Percentiles rank a stretch among this genome's conserved stretches.
phyloP scores from a whole-genome alignment of 53 echinoderm and acorn worm species.

The Apostichopus leukothele region DNA sequence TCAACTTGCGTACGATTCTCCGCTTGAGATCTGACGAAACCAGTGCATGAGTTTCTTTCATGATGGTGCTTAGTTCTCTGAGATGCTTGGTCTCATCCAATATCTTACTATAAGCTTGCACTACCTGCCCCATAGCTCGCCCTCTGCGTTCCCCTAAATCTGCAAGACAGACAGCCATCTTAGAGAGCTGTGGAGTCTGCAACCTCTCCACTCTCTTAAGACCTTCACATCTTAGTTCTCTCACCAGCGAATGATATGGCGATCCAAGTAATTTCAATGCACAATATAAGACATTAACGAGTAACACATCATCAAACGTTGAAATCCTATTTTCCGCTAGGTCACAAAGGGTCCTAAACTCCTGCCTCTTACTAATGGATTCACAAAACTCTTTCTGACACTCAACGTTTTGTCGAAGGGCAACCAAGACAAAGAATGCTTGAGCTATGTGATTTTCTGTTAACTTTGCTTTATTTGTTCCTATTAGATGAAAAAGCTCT shows the following conservation, averaged over 20 bases:
- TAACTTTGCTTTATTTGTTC: slow-evolving; percentile 55
- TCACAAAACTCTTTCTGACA: slow-evolving; percentile 14
- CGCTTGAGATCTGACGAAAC: slow-evolving; percentile 43
- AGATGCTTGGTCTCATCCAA: slow-evolving; percentile 63
- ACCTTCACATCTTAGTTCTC: slow-evolving; percentile 64
- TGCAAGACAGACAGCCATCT: slow-evolving; percentile 68
- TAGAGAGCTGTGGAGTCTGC: slow-evolving; percentile 69
- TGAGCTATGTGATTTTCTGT: slow-evolving; percentile 53
- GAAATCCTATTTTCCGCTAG: slow-evolving; percentile 72
- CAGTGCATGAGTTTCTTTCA: slow-evolving; percentile 61
- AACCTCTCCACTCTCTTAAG: slow-evolving; percentile 57
- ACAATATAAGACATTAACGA: slow-evolving; percentile 72
- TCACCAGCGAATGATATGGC: slow-evolving; percentile 60
- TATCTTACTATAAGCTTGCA: slow-evolving; percentile 54
- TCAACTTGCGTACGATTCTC: slow-evolving; percentile 53
- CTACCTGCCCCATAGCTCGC: slow-evolving; percentile 56
- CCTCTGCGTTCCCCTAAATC: slow-evolving; percentile 61
- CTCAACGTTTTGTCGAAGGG: slow-evolving; percentile 46
- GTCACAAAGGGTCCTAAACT: slow-evolving; percentile 74
- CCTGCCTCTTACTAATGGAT: slow-evolving; percentile 16
- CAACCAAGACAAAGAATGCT: slow-evolving; percentile 38
- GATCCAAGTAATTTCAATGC: slow-evolving; percentile 57
- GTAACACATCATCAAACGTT: slow-evolving; percentile 53
- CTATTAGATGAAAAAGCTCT: slow-evolving; percentile 27
- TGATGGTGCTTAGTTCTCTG: slow-evolving; percentile 70